These are phyloP conservation scores for Drosophila nannoptera DNA, from an alignment of 1,140 invertebrate species.

Conservation along the genomic window DNA sequence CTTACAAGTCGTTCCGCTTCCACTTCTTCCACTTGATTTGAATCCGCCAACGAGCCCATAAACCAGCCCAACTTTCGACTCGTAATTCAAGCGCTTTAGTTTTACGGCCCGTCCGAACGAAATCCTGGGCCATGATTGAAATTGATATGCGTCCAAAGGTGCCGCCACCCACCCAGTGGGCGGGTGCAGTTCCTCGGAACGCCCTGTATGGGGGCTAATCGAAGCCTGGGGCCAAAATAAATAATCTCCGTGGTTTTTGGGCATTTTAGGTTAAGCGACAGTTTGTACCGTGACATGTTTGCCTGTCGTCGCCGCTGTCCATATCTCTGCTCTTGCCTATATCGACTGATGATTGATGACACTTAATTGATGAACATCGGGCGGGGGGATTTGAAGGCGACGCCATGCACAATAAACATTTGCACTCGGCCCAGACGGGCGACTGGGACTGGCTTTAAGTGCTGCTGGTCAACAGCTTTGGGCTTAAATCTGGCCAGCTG, in stretches of 20 bases:
- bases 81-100: constrained; percentile 51
- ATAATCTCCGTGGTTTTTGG: constrained; percentile 53
- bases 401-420: constrained; percentile 44
- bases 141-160: constrained; percentile 57
- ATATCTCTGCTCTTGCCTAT: constrained; percentile 51
- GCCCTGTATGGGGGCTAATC: constrained; percentile 13
- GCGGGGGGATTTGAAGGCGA: constrained; percentile 2
- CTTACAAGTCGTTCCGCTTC: constrained; percentile 54
- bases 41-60: constrained; percentile 50
- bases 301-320: constrained; percentile 31
- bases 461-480: constrained; percentile 20
- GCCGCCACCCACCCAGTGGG: constrained; percentile 10
- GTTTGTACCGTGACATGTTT: constrained; percentile 77
- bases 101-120: constrained; percentile 50
- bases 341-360: constrained; percentile 70
- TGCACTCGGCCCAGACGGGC: constrained; percentile 32
- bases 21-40: constrained; percentile 63
- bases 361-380: constrained; percentile 71
- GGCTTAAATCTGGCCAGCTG: constrained; percentile 49
- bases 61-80: constrained; percentile 55
- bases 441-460: constrained; percentile 60
- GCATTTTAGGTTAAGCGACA: constrained; percentile 69
- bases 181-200: constrained; percentile 15
- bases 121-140: constrained; percentile 39
- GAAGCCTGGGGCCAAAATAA: constrained; percentile 35